Conservation (phyloP, 1,140 invertebrate genomes). For the Rhagoletis zephyria region DNA sequence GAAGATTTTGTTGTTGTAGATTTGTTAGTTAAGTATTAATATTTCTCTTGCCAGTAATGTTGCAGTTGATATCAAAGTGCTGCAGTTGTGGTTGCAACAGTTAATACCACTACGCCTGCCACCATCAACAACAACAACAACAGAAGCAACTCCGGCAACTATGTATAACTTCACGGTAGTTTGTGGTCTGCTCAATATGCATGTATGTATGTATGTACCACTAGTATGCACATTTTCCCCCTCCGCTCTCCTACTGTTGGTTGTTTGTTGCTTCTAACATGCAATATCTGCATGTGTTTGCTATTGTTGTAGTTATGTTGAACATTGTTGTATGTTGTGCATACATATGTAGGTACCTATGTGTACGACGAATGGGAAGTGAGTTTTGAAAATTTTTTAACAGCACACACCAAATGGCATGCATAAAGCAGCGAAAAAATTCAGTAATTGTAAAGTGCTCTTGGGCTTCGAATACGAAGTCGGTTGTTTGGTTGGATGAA, state of each 20-base stretch:
- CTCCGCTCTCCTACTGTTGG: conserved; percentile 5
- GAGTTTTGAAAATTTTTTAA: conserved; percentile 42
- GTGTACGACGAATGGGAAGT: conserved; percentile 38
- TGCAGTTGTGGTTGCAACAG: conserved; percentile 19
- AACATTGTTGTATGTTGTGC: background rate
- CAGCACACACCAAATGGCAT: conserved; percentile 29
- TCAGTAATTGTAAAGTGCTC: conserved; percentile 71
- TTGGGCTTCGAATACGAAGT: conserved; percentile 68
- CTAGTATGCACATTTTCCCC: conserved; percentile 1
- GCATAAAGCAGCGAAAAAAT: conserved; percentile 53
- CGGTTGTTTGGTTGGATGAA: conserved; percentile 40
- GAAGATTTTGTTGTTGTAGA: background rate
- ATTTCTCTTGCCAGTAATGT: background rate
- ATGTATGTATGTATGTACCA: background rate
- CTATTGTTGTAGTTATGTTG: conserved; percentile 26
- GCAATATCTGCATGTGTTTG: background rate
- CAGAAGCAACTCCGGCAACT: background rate
- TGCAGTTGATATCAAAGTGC: background rate
- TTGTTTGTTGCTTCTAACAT: conserved; percentile 14
- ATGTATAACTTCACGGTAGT: background rate
- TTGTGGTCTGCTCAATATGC: background rate
- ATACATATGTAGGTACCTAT: no score
- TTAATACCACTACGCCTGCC: background rate
- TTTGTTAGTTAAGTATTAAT: background rate
- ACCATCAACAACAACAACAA: background rate